Evolutionary conservation across 2,888 invertebrate genomes (phyloP), one percentile per base, ranked within the genome.

Genomic region (Stictocephala bisonia): DNA sequence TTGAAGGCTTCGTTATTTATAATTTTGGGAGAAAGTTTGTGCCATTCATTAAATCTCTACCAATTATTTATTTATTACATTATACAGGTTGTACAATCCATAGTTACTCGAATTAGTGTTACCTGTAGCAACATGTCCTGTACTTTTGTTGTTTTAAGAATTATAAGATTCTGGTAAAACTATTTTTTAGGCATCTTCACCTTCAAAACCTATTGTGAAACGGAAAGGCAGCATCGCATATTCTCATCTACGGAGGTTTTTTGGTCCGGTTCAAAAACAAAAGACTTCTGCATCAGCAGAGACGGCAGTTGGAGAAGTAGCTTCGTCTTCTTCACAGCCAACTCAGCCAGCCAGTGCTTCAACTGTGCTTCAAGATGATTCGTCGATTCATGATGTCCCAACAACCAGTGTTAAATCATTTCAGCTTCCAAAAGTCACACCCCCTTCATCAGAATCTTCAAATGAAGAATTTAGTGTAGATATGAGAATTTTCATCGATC

Each of bases 241-340:
- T 44, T 44, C 44, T 44, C 15, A 44, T 44, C 13, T 44, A 44
- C 44, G 44, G 44, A 44, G 44, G 3, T 44, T 44, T 11, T 44
- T 44, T 18, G 44, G n/a, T 18, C 44, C 44, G 4, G 44, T 44
- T 18, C 44, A 44, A 6, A 44, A 44, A 44, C 44, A 44, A 44
- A 44, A 44, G 44, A 44, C 13, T 44, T n/a, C 44, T 44, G 44
- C 44, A 44, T 18, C 44, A 44, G 44, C n/a, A 44, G 44, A 44
- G 44, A 44, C 44, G 44, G 18, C n/a, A 44, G 44, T 6, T 3
- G 13, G 18, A 6, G 13, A 44, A 44, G 3, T 44, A 3, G 44
- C 44, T 44, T 44, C 44, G 3, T 44, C 44, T 6, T 44, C 44
- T 6, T 44, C 44, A 44, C 3, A 44, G 13, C 15, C 44, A 15